A percentile compares a stretch with the other conserved stretches of the same genome.
Conservation (phyloP, 2,797 vertebrate genomes). For the Arnoldichthys spilopterus region DNA sequence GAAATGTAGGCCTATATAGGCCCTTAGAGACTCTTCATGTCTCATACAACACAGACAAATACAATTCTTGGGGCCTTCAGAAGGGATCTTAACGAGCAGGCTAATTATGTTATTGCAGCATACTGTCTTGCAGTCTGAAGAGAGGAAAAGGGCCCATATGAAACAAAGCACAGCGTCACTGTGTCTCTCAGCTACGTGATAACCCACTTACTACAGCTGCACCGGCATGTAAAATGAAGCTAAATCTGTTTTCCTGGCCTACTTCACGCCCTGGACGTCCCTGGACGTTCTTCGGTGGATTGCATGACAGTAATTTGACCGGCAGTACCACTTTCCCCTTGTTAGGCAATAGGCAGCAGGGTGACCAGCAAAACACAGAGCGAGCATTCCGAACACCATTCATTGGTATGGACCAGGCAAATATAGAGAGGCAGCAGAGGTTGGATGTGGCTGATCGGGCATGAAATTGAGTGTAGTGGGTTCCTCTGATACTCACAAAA, state of each 20-base stretch:
- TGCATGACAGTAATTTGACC: background rate
- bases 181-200: slow-evolving; percentile 17
- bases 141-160: slow-evolving; percentile 2
- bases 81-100: background rate
- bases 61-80: background rate
- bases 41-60: background rate
- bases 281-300: background rate
- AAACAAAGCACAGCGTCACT: slow-evolving; percentile 30
- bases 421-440: slow-evolving; percentile 39
- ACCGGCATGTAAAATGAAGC: slow-evolving; percentile 6
- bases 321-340: slow-evolving; percentile 18
- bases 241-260: slow-evolving; percentile 28
- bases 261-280: slow-evolving; percentile 18
- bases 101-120: slow-evolving; percentile 11
- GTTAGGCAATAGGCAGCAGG: slow-evolving; percentile 13
- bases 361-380: slow-evolving; percentile 19
- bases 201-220: slow-evolving; percentile 37
- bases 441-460: slow-evolving; percentile 37
- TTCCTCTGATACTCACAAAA: slow-evolving; percentile 84
- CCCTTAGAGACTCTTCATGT: background rate
- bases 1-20: background rate
- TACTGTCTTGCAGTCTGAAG: slow-evolving; percentile 6
- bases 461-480: slow-evolving; percentile 46
- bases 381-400: slow-evolving; percentile 2
- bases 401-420: slow-evolving; percentile 49